Evolutionary conservation across 2,797 vertebrate genomes (phyloP), one percentile per base, ranked within the genome.

Genomic region (Balearica regulorum): DNA sequence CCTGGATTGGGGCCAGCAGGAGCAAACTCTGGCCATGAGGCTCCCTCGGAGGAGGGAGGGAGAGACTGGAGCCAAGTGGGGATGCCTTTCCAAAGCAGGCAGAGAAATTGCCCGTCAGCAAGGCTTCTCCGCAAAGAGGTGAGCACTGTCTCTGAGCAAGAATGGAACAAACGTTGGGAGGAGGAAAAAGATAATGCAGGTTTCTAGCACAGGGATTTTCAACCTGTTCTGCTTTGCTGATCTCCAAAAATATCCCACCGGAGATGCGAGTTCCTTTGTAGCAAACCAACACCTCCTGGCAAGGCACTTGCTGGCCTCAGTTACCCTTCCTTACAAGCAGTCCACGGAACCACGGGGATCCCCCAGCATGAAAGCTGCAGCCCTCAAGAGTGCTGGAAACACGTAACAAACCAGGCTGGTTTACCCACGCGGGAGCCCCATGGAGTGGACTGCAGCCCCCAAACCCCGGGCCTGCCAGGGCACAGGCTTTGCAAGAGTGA

Each of bases 301-400:
- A 91, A 87, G 82, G 71, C 0, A 0, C 48, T 94, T 73, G 48
- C 76, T 93, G 69, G 69, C 72, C 82, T 44, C 68, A 35, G 76
- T 68, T 88, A 49, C 76, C 83, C 85, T 95, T 94, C 82, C 76
- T 91, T 94, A 93, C 91, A 85, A 87, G 79, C 76, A 33, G 68
- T 39, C 76, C 87, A 58, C 0, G 0, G 75, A 85, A 64, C 71
- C 64, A 70, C 0, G 26, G 91, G 89, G 39, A 95, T 92, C 62
- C 78, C 81, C 78, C 64, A 85, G 87, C 64, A 53, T 0, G 0
- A 87, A 92, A 94, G 48, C 61, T 78, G 44, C 57, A 68, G 72
- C 48, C 93, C 57, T 84, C 0, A 0, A 75, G 65, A 78, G 44
- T 11, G 3, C 65, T 84, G 83, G 44, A 89, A 96, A 81, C 58